Percentiles rank a stretch among this genome's conserved stretches.
Conservation (phyloP, 2,113 vertebrate species). For the Pseudopipra pipra region DNA sequence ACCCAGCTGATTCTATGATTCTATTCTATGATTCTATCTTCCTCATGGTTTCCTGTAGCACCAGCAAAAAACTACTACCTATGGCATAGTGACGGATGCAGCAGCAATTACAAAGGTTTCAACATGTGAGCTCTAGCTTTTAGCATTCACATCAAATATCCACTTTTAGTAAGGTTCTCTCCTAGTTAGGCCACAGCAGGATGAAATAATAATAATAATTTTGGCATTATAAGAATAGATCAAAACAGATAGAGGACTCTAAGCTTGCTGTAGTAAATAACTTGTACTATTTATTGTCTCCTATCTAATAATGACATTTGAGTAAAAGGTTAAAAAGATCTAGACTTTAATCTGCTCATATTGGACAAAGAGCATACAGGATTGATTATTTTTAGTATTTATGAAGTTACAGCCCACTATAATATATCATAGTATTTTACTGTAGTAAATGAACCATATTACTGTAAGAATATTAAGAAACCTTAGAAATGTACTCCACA, state of each 20-base stretch:
- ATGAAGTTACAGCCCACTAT: not conserved
- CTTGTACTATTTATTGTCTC: not conserved
- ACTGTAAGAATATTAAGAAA: constrained; percentile 22
- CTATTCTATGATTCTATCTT: not conserved
- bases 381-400: not conserved
- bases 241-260: not conserved
- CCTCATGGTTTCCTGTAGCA: not conserved
- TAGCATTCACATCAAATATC: not conserved
- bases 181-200: not conserved
- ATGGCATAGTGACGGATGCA: not conserved
- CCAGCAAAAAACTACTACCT: not conserved
- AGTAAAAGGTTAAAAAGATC: not conserved
- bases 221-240: not conserved
- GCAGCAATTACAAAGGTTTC: not conserved
- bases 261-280: not conserved
- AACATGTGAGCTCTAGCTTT: not conserved
- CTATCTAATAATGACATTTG: not conserved
- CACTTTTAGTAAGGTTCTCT: not conserved
- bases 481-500: not conserved
- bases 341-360: not conserved
- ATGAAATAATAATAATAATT: not conserved
- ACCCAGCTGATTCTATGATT: no score
- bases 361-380: not conserved
- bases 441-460: not conserved
- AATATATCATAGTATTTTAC: not conserved